Evolutionary conservation across 1,140 invertebrate genomes (phyloP).

Genomic region (Atta colombica): DNA sequence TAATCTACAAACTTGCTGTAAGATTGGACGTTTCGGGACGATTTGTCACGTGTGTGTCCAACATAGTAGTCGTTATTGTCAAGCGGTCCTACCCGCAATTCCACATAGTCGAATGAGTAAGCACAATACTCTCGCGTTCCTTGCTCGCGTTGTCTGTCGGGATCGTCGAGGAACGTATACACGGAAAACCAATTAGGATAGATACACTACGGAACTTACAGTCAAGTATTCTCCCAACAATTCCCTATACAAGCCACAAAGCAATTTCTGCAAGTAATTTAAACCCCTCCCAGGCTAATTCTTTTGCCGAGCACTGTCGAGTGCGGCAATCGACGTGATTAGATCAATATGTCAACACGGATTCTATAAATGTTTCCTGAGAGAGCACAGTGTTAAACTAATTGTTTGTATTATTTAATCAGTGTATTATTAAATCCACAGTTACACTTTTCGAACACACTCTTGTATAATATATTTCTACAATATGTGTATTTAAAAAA

Average conservation of each 20-base stretch:
- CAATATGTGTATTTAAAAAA: background rate
- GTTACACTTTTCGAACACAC: background rate
- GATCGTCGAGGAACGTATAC: conserved; percentile 47
- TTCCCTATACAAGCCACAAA: conserved; percentile 3
- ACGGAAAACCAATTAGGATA: conserved; percentile 54
- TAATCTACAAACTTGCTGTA: conserved; percentile 30
- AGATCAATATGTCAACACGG: conserved; percentile 40
- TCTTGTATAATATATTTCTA: background rate
- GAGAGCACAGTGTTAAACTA: background rate
- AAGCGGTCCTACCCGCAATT: conserved; percentile 40
- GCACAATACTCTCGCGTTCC: conserved; percentile 38
- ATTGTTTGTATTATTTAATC: background rate
- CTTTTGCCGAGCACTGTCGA: conserved; percentile 14
- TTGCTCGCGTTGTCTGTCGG: conserved; percentile 40
- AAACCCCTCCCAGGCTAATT: conserved; percentile 15
- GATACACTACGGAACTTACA: conserved; percentile 44
- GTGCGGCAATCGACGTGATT: conserved; percentile 35
- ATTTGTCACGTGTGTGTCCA: conserved; percentile 47
- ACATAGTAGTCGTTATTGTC: conserved; percentile 54
- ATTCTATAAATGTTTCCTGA: conserved; percentile 13
- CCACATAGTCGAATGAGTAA: conserved; percentile 44
- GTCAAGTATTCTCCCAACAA: conserved; percentile 55
- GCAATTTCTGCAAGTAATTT: conserved; percentile 51
- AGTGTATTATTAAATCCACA: background rate
- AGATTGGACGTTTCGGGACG: conserved; percentile 17